Evolutionary conservation across 2,888 invertebrate genomes (phyloP).

Genomic region (Ormia ochracea): DNA sequence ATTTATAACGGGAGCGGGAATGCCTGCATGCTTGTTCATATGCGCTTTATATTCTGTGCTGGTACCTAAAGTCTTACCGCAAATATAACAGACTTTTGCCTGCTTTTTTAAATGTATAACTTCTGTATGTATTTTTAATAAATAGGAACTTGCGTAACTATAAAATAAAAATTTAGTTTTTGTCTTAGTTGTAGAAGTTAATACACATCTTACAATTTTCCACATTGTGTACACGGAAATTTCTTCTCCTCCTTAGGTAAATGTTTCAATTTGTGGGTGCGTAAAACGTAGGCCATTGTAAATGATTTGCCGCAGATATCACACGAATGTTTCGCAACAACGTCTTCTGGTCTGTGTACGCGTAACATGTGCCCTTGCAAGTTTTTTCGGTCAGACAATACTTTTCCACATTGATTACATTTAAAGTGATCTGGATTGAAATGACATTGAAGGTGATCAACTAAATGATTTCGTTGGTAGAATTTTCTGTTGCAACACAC

Average conservation of each 20-base stretch:
- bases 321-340: slow-evolving; percentile 68
- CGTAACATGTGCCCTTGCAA: slow-evolving; percentile 70
- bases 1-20: slow-evolving; percentile 67
- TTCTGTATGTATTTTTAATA: slow-evolving; percentile 68
- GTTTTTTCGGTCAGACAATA: slow-evolving; percentile 67
- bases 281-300: slow-evolving; percentile 68
- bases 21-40: slow-evolving; percentile 72
- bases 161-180: slow-evolving; percentile 57
- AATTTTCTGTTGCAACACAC: slow-evolving; percentile 71
- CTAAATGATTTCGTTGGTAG: slow-evolving; percentile 67
- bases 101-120: slow-evolving; percentile 72
- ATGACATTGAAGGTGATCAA: slow-evolving; percentile 71
- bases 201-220: slow-evolving; percentile 67
- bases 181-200: not conserved
- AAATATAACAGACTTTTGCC: slow-evolving; percentile 73
- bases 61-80: slow-evolving; percentile 72
- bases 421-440: slow-evolving; percentile 72
- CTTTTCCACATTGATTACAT: slow-evolving; percentile 67
- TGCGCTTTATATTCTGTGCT: slow-evolving; percentile 71
- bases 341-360: slow-evolving; percentile 70
- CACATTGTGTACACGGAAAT: slow-evolving; percentile 69
- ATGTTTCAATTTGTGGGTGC: slow-evolving; percentile 70
- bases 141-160: slow-evolving; percentile 71
- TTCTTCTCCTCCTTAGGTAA: slow-evolving; percentile 72
- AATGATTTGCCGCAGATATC: slow-evolving; percentile 72